Evolutionary conservation across 2,888 invertebrate genomes (phyloP).

Genomic region (Synanthedon vespiformis): DNA sequence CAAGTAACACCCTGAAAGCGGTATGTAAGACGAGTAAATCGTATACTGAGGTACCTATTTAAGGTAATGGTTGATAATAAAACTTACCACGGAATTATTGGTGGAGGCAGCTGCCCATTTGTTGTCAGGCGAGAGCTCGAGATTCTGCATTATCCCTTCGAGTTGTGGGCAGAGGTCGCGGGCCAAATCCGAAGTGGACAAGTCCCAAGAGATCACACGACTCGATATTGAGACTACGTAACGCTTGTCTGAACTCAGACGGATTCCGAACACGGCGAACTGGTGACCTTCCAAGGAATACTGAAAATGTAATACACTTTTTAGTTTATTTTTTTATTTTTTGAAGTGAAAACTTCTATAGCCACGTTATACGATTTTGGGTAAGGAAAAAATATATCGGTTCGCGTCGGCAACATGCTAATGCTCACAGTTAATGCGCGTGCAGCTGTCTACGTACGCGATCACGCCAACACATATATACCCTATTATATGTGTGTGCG

Average conservation of each 20-base stretch:
- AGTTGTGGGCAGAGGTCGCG: conserved; percentile 91
- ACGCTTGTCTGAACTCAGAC: conserved; percentile 88
- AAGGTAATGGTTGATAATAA: neutral
- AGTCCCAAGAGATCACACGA: conserved; percentile 96
- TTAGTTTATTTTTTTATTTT: no score
- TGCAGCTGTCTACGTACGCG: no score
- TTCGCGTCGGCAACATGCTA: no score
- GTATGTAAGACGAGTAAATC: neutral
- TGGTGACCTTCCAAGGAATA: conserved; percentile 98
- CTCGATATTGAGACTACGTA: conserved; percentile 97
- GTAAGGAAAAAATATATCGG: no score
- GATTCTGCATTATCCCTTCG: conserved; percentile 95
- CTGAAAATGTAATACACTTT: conserved; percentile 49
- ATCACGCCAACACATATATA: no score
- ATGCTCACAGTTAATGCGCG: no score
- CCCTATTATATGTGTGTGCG: no score
- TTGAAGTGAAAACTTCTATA: no score
- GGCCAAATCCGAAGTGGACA: conserved; percentile 94
- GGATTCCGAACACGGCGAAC: conserved; percentile 95
- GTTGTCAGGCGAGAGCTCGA: conserved; percentile 94
- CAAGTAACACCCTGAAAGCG: neutral
- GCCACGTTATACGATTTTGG: no score
- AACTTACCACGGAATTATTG: conserved; percentile 87
- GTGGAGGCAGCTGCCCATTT: conserved; percentile 96
- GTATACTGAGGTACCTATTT: no score